phyloP scores from a whole-genome alignment of 2,113 vertebrate species.

The Agelaius tricolor region DNA sequence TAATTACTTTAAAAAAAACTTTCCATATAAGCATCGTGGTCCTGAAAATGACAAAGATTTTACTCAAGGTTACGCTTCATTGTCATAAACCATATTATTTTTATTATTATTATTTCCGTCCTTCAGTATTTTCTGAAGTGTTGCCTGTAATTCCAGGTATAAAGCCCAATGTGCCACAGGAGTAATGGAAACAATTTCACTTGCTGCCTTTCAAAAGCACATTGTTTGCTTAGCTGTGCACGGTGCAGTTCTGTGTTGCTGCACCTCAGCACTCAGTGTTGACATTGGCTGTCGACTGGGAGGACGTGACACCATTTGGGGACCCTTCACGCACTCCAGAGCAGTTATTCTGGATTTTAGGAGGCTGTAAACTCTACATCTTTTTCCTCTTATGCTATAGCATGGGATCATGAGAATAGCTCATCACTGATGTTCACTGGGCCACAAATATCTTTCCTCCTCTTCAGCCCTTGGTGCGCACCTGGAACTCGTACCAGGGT shows the following conservation, averaged over 20 bases:
- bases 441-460: not conserved
- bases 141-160: not conserved
- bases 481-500: not conserved
- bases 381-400: not conserved
- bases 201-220: not conserved
- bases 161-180: not conserved
- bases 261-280: not conserved
- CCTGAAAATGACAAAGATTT: not conserved
- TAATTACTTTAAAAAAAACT: not conserved
- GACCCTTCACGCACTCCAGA: not conserved
- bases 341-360: not conserved
- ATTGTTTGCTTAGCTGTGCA: not conserved
- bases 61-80: not conserved
- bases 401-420: not conserved
- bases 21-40: not conserved
- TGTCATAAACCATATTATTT: not conserved
- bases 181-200: not conserved
- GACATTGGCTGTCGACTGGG: not conserved
- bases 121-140: not conserved
- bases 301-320: not conserved
- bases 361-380: not conserved
- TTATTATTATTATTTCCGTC: accelerated
- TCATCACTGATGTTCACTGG: not conserved
- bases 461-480: not conserved
- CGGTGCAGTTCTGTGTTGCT: accelerated